These are phyloP conservation scores for Andrena bucephala DNA, from an alignment of 2,888 invertebrate species.

Conservation along the genomic window DNA sequence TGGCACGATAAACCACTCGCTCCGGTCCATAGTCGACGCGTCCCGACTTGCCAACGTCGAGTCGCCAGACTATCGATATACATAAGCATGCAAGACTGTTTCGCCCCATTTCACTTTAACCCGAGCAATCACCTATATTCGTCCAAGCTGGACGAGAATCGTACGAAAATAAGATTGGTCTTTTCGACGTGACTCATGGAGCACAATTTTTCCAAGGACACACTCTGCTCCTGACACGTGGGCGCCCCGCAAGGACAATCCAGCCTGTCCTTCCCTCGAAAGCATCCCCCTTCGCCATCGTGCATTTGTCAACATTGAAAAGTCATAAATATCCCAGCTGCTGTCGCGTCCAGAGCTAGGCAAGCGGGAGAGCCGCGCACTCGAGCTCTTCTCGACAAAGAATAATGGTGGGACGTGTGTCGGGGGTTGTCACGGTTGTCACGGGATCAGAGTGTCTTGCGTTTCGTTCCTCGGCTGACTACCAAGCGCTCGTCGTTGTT, in stretches of 20 bases:
- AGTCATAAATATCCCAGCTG: slow-evolving; percentile 15
- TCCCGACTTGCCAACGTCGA: not conserved
- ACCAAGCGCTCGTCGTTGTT: slow-evolving; percentile 10
- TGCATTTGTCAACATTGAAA: slow-evolving; percentile 15
- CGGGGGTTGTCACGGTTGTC: slow-evolving; percentile 8
- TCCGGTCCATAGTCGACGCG: not conserved
- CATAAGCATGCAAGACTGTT: not conserved
- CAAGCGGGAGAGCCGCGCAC: not conserved
- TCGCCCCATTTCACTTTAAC: not conserved
- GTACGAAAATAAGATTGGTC: slow-evolving; percentile 14
- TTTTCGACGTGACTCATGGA: not conserved
- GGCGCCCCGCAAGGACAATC: not conserved
- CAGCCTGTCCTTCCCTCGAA: not conserved
- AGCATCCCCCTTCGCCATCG: not conserved
- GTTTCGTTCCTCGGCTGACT: not conserved
- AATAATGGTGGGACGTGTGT: slow-evolving; percentile 9
- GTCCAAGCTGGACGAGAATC: not conserved
- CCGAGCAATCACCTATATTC: not conserved
- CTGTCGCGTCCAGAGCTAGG: slow-evolving; percentile 5
- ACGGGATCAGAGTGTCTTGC: not conserved
- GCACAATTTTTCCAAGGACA: not conserved
- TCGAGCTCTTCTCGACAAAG: slow-evolving; percentile 11
- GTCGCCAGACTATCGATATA: not conserved
- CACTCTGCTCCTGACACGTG: not conserved
- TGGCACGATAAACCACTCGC: slow-evolving; percentile 20